Base-by-base conservation (phyloP, 1,140 invertebrate genomes). In the Ceratina calcarata region DNA sequence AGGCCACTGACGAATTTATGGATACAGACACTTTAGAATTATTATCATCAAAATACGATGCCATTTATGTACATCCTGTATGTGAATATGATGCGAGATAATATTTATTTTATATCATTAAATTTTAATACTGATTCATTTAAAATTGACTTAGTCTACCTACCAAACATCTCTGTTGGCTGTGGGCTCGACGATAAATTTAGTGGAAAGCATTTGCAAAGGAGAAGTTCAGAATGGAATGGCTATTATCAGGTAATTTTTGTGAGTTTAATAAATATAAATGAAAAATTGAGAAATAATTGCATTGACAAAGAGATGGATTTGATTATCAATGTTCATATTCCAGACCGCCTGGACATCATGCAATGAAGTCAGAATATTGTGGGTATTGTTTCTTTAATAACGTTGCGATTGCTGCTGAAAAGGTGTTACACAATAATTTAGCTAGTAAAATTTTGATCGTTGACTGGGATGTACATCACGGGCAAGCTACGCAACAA, bases 351-450 rank as follows among this genome's bases (percentile, higher is more conserved):
- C 98, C 99, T 13, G 99, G 99, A 24, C 99, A 99, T 94, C 99
- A 99, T 95, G 98, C 99, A 4, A 98, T 98, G 96, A 93, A 95
- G 82, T 94, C 95, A 20, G 97, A 97, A 90, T 97, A 96, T 77
- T 97, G 96, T 93, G 98, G 98, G 20, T 99, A 98, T 91, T 99
- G 99, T 92, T 97, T 97, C 90, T 98, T 99, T 86, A 99, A 99
- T 91, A 99, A 99, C 93, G 98, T 98, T 1, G 99, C 97, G 1
- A 93, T 99, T 65, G 98, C 97, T 15, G 97, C 98, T 22, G 95
- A 96, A 86, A 95, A 97, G 90, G 96, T 96, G 37, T 88, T 99
- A 3, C 93, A 96, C 55, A 94, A 95, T 16, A 89, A 90, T 64
- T 93, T 94, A 16, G 89, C 94, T 4, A 92, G 90, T 69, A 95